Evolutionary conservation across 2,797 vertebrate species (phyloP).

Genomic region (Hyperoplus lanceolatus): DNA sequence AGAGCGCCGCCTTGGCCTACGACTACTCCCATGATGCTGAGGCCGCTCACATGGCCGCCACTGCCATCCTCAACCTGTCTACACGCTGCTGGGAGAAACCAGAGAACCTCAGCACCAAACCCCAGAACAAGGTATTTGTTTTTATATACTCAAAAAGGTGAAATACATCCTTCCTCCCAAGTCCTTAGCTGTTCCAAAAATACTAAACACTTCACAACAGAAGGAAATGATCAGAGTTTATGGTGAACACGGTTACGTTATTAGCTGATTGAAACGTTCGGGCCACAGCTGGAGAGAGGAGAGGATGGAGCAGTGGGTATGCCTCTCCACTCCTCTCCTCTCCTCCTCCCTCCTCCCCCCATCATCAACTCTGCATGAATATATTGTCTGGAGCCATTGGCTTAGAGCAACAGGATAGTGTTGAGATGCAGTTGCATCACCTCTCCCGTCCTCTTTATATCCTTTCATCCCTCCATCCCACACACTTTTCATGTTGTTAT

Average conservation of each 20-base stretch:
- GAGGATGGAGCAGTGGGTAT: conserved; percentile 49
- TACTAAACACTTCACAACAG: background rate
- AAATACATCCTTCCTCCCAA: background rate
- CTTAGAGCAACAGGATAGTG: conserved; percentile 75
- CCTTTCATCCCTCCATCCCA: conserved; percentile 76
- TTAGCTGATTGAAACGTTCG: conserved; percentile 57
- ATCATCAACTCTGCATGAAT: conserved; percentile 72
- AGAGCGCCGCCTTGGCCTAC: conserved; percentile 89
- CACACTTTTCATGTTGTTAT: conserved; percentile 82
- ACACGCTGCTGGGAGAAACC: conserved; percentile 99
- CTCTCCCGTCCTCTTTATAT: conserved; percentile 67
- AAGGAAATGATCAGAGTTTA: no score
- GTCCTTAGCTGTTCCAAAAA: background rate
- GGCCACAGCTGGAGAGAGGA: conserved; percentile 66
- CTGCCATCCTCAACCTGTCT: conserved; percentile 97
- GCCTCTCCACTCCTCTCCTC: background rate
- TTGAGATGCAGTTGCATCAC: conserved; percentile 85
- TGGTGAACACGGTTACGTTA: no score
- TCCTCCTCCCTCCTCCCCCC: background rate
- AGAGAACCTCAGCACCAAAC: conserved; percentile 96
- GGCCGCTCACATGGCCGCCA: conserved; percentile 98
- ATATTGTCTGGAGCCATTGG: conserved; percentile 73
- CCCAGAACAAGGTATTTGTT: conserved; percentile 81
- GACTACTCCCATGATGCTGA: conserved; percentile 97
- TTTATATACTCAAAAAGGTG: background rate